A percentile compares a stretch with the other conserved stretches of the same genome.
Evolutionary conservation across 2,888 invertebrate species (phyloP).

Genomic region (Polia nebulosa): DNA sequence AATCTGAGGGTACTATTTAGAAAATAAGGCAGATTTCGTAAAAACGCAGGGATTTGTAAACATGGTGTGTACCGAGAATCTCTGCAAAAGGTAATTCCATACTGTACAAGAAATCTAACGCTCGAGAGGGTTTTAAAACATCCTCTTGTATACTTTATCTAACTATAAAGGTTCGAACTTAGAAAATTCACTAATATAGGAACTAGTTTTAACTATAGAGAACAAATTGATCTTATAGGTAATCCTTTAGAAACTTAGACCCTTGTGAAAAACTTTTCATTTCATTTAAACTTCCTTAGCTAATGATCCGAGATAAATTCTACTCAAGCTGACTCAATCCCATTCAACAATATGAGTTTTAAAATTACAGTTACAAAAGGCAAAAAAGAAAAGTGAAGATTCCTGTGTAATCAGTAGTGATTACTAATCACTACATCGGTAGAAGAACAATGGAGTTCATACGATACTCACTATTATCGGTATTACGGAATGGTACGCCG

Average conservation of each 20-base stretch:
- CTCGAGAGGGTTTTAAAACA: slow-evolving; percentile 12
- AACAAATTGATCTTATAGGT: slow-evolving; percentile 48
- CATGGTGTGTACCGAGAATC: not conserved
- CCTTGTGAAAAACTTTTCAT: slow-evolving; percentile 26
- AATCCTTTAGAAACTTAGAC: slow-evolving; percentile 23
- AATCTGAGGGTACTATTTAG: not conserved
- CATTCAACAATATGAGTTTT: slow-evolving; percentile 37
- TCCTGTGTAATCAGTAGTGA: slow-evolving; percentile 47
- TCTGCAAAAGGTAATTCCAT: slow-evolving; percentile 21
- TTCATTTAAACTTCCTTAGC: slow-evolving; percentile 11
- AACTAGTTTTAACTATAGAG: slow-evolving; percentile 40
- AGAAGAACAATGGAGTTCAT: slow-evolving; percentile 65
- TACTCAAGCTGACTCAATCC: not conserved
- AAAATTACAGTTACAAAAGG: slow-evolving; percentile 45
- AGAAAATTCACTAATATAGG: slow-evolving; percentile 23
- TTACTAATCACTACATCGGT: slow-evolving; percentile 55
- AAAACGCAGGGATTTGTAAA: not conserved
- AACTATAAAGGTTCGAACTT: slow-evolving; percentile 26
- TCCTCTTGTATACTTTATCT: slow-evolving; percentile 20
- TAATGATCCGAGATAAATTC: slow-evolving; percentile 3
- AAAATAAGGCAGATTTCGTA: not conserved
- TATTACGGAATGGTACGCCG: slow-evolving; percentile 63
- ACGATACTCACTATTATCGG: slow-evolving; percentile 61
- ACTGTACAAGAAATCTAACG: not conserved
- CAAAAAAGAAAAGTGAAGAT: slow-evolving; percentile 61